These are phyloP conservation scores for Epinephelus malabaricus DNA, from an alignment of 2,797 vertebrate genomes.

Conservation along the genomic window DNA sequence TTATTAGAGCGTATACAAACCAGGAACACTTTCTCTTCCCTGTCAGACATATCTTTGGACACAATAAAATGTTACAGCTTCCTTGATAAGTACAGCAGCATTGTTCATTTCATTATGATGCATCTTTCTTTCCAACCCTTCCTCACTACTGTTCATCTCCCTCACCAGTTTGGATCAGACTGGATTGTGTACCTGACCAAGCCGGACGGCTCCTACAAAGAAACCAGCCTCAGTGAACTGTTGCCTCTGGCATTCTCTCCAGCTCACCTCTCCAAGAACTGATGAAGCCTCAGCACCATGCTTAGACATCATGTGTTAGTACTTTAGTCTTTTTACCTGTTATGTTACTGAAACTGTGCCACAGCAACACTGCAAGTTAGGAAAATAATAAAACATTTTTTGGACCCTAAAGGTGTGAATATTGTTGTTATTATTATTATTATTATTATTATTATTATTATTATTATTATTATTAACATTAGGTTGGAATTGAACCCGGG, in stretches of 20 bases:
- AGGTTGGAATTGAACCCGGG: too few relatives aligned
- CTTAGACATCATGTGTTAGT: not conserved
- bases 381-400: constrained; percentile 18
- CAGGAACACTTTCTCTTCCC: not conserved
- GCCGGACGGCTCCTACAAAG: constrained; percentile 87
- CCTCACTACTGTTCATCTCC: not conserved
- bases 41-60: not conserved
- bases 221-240: constrained; percentile 89
- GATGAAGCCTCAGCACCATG: constrained; percentile 10
- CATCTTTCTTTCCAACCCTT: not conserved
- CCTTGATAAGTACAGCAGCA: not conserved
- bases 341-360: not conserved
- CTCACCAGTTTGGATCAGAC: constrained; percentile 87
- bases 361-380: not conserved
- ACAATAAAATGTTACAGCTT: constrained; percentile 1
- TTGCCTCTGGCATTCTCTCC: constrained; percentile 91
- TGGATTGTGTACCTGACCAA: constrained; percentile 93
- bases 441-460: not conserved
- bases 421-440: not conserved
- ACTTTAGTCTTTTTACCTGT: not conserved
- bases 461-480: not conserved
- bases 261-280: constrained; percentile 82
- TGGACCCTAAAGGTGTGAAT: not conserved
- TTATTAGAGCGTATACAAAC: not conserved
- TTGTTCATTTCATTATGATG: not conserved